Base-by-base conservation (phyloP, 1,140 invertebrate genomes). In the Coelopa frigida region DNA sequence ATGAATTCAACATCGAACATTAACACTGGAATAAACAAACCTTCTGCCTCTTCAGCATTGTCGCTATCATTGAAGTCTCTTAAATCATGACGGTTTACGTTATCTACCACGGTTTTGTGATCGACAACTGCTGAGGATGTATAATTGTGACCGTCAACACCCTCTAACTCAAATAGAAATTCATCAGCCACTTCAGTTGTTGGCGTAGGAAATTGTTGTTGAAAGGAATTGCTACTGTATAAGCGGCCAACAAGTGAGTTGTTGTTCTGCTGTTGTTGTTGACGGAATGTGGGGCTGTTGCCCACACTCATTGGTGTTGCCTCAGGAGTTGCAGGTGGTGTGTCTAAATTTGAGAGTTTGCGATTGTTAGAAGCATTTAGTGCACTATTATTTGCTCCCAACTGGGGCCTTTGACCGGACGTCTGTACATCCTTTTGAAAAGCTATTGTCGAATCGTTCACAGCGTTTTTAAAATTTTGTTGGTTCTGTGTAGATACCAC, bases 291-390 rank as follows among this genome's bases (percentile, higher is more conserved):
- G 39, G 65, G 65, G 49, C 65, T 68, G 38, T 68, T 68, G 42
- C 65, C 60, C 20, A 68, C 62, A 52, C 65, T 68, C 65, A 68
- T 68, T 26, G 65, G 65, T 49, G 59, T 68, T 44, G 58, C 58
- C 54, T 68, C 65, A 46, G 65, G 65, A 44, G 65, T 68, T 45
- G 62, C 65, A 49, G 65, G 65, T 42, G 65, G 65, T 51, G 65
- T 68, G 52, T 68, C 62, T 40, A 68, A 64, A 26, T 58, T 61
- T 10, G 65, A 61, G 50, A 68, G 46, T 55, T 63, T 61, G 42
- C 62, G 55, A 36, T 48, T 45, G 29, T 50, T 22, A 32, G 49
- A 38, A n/a, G n/a, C n/a, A n/a, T n/a, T n/a, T n/a, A n/a, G n/a
- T n/a, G n/a, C n/a, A n/a, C n/a, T n/a, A n/a, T n/a, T n/a, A n/a